These are phyloP conservation scores for Xenops minutus DNA, from an alignment of 2,797 vertebrate genomes.

Conservation along the genomic window DNA sequence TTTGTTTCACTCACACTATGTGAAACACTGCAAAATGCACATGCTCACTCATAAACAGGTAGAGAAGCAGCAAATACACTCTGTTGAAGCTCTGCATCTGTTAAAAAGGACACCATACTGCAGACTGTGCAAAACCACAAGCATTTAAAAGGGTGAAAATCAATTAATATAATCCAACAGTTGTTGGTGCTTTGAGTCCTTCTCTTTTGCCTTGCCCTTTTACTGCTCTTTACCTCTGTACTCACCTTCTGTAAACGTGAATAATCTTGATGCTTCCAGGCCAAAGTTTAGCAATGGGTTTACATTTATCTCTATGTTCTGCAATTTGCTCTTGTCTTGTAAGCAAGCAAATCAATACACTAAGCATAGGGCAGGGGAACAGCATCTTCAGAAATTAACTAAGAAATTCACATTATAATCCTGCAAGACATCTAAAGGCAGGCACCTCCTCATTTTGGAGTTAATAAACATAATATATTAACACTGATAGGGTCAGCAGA, in stretches of 20 bases:
- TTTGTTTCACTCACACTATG: background rate
- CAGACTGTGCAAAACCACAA: background rate
- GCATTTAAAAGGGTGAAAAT: background rate
- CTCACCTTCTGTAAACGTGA: background rate
- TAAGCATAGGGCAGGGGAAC: background rate
- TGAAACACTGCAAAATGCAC: background rate
- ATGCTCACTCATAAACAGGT: background rate
- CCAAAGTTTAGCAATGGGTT: background rate
- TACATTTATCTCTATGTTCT: background rate
- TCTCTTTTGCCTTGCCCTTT: background rate
- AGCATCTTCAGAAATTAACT: background rate
- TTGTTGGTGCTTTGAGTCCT: background rate
- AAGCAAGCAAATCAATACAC: background rate
- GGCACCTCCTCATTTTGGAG: background rate
- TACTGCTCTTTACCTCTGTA: background rate
- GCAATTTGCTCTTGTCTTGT: background rate
- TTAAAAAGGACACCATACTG: background rate
- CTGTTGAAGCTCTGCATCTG: background rate
- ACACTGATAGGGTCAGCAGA: background rate
- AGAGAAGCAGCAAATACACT: background rate
- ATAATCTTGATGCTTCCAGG: background rate
- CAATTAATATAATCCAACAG: background rate
- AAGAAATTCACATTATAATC: background rate
- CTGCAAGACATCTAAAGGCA: background rate
- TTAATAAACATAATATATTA: background rate